Evolutionary conservation across 2,113 vertebrate genomes (phyloP).

Genomic region (Centropus unirufus): DNA sequence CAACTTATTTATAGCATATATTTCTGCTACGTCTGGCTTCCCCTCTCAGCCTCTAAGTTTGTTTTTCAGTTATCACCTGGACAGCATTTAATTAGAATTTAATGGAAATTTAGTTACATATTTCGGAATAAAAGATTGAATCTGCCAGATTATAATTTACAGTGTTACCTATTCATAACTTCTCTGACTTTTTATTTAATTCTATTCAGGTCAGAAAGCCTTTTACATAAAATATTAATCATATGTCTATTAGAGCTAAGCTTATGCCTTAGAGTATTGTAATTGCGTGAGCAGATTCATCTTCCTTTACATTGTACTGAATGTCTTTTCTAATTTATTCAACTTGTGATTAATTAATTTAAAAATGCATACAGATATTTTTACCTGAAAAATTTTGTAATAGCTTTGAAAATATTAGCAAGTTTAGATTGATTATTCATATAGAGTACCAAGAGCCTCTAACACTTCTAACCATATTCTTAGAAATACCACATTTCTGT

Average conservation of each 20-base stretch:
- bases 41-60: background rate
- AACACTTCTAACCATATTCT: background rate
- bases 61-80: background rate
- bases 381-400: background rate
- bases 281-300: background rate
- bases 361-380: background rate
- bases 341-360: background rate
- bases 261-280: background rate
- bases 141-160: background rate
- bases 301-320: background rate
- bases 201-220: background rate
- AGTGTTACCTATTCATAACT: background rate
- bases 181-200: background rate
- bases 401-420: background rate
- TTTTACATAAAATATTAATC: background rate
- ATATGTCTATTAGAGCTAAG: background rate
- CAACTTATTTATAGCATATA: background rate
- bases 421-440: background rate
- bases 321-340: background rate
- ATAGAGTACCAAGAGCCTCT: background rate
- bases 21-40: background rate
- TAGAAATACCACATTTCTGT: background rate
- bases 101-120: background rate
- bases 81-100: background rate
- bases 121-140: background rate